phyloP scores from a whole-genome alignment of 2,888 invertebrate genomes.

The Metallyticus violacea region DNA sequence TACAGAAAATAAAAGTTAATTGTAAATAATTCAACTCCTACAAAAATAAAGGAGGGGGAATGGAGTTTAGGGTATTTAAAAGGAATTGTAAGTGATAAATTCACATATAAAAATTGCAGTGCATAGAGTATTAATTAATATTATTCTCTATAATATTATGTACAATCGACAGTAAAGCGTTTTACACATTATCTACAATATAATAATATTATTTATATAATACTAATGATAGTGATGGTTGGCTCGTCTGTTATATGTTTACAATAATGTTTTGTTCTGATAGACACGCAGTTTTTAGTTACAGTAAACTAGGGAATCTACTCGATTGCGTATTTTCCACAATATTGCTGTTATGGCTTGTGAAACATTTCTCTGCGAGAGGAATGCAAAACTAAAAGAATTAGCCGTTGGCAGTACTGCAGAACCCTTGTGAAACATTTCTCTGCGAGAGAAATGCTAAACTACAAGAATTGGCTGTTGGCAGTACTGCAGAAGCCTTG shows the following conservation, averaged over 20 bases:
- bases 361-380: not conserved
- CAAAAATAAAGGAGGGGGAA: too few relatives aligned
- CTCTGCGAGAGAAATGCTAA: not conserved
- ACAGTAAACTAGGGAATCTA: not conserved
- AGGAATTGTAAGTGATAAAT: too few relatives aligned
- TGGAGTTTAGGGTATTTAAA: too few relatives aligned
- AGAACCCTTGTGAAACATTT: not conserved
- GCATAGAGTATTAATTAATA: not conserved
- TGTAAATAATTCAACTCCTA: too few relatives aligned
- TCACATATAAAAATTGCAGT: not conserved
- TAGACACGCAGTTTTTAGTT: not conserved
- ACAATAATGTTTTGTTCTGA: not conserved
- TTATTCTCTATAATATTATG: constrained; percentile 18
- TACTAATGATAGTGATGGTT: not conserved
- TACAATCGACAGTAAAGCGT: constrained; percentile 27
- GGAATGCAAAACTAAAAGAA: not conserved
- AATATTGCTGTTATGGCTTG: not conserved
- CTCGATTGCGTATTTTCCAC: not conserved
- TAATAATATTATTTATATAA: constrained; percentile 26
- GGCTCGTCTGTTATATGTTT: not conserved
- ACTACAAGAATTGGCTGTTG: too few relatives aligned
- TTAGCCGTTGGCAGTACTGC: too few relatives aligned
- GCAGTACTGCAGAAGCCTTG: too few relatives aligned
- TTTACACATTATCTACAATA: constrained; percentile 32
- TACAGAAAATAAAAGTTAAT: too few relatives aligned